Evolutionary conservation across 2,113 vertebrate species (phyloP).

Genomic region (Tachysurus vachellii): DNA sequence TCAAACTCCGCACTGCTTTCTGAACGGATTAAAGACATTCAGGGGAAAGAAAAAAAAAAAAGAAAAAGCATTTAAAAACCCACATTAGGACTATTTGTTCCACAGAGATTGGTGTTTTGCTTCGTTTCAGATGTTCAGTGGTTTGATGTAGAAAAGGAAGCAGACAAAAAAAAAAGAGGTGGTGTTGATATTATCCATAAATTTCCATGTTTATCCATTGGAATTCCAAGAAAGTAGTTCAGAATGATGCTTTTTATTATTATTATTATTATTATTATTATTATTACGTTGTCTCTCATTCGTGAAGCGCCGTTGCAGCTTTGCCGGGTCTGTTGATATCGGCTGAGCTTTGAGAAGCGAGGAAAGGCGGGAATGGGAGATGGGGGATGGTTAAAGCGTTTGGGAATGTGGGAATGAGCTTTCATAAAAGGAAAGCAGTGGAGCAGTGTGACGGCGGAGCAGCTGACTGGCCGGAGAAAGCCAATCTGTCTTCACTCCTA

Average conservation of each 20-base stretch:
- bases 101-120: neutral
- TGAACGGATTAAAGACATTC: neutral
- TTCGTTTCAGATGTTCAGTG: neutral
- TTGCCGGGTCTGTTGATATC: constrained; percentile 93
- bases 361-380: neutral
- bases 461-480: constrained; percentile 52
- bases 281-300: constrained; percentile 68
- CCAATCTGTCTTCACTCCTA: constrained; percentile 44
- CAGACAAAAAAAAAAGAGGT: neutral
- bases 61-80: neutral
- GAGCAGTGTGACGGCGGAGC: constrained; percentile 33
- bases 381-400: neutral
- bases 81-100: neutral
- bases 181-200: neutral
- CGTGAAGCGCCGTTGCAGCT: constrained; percentile 85
- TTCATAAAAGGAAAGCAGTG: constrained; percentile 43
- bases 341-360: neutral
- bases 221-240: neutral
- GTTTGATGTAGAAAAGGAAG: neutral
- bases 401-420: constrained; percentile 37
- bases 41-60: neutral
- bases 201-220: neutral
- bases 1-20: neutral
- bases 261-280: neutral
- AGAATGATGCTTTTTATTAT: neutral